A percentile compares a stretch with the other conserved stretches of the same genome.
Evolutionary conservation across 2,113 vertebrate genomes (phyloP).

Genomic region (Syrmaticus mikado): DNA sequence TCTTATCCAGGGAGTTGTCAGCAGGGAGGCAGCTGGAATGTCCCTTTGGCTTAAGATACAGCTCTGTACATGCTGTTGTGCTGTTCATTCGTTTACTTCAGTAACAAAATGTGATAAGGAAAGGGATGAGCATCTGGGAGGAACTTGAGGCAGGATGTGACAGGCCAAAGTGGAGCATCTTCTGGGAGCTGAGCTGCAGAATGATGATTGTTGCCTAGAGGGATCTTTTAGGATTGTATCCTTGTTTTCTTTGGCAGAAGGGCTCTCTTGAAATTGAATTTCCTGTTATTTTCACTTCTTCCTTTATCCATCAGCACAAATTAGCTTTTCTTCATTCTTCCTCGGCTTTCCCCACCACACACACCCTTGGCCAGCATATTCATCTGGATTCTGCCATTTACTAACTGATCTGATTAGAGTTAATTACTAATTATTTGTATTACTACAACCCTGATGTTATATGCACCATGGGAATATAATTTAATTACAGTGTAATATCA

Average conservation of each 20-base stretch:
- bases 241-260: background rate
- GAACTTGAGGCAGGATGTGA: background rate
- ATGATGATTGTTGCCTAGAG: background rate
- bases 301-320: background rate
- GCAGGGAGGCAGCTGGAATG: background rate
- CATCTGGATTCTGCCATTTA: slow-evolving; percentile 55
- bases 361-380: slow-evolving; percentile 4
- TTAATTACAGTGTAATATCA: slow-evolving; percentile 68
- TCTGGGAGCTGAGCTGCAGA: background rate
- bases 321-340: background rate
- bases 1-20: background rate
- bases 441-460: slow-evolving; percentile 61
- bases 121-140: background rate
- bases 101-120: accelerated
- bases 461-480: slow-evolving; percentile 51
- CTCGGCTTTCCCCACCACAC: background rate
- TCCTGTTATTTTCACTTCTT: background rate
- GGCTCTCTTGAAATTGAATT: background rate
- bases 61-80: background rate
- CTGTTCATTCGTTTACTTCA: background rate
- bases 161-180: background rate
- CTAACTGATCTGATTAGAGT: slow-evolving; percentile 71
- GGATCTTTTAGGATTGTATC: background rate
- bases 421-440: slow-evolving; percentile 72
- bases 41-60: background rate